phyloP scores from a whole-genome alignment of 2,888 invertebrate species.

The Perithous albicinctus region DNA sequence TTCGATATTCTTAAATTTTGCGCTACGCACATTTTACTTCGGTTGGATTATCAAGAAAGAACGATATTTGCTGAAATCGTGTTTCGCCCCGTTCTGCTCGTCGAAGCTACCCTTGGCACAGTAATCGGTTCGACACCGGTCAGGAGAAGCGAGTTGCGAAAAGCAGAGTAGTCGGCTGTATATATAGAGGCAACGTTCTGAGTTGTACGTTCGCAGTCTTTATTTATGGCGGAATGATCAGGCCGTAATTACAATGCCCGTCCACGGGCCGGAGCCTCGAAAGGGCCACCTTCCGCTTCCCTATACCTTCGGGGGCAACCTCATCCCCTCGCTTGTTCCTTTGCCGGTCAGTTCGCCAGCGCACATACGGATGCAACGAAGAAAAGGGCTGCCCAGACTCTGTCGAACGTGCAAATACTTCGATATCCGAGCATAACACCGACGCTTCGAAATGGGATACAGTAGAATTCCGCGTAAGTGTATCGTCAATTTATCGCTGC shows the following conservation, averaged over 20 bases:
- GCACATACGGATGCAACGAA: conserved; percentile 39
- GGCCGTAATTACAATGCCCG: conserved; percentile 80
- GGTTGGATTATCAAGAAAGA: background rate
- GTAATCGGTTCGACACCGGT: conserved; percentile 69
- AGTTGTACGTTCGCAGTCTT: conserved; percentile 72
- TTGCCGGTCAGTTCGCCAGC: conserved; percentile 37
- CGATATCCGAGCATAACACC: conserved; percentile 42
- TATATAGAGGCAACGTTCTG: conserved; percentile 49
- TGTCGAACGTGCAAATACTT: conserved; percentile 46
- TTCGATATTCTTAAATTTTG: background rate
- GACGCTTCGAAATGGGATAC: conserved; percentile 17
- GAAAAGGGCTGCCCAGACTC: conserved; percentile 22
- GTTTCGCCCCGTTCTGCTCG: conserved; percentile 51
- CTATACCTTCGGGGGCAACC: conserved; percentile 50
- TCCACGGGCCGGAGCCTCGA: conserved; percentile 71
- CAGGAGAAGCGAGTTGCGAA: conserved; percentile 55
- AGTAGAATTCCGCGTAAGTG: conserved; percentile 28
- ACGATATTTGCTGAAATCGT: conserved; percentile 21
- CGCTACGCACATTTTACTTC: background rate
- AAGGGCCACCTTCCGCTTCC: conserved; percentile 76
- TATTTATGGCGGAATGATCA: conserved; percentile 82
- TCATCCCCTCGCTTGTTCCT: conserved; percentile 54
- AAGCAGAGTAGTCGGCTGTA: conserved; percentile 47
- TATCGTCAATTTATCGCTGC: background rate
- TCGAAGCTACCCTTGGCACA: conserved; percentile 53